These are phyloP conservation scores for Thysanoteuthis rhombus DNA, from an alignment of 2,888 invertebrate species.

Conservation along the genomic window DNA sequence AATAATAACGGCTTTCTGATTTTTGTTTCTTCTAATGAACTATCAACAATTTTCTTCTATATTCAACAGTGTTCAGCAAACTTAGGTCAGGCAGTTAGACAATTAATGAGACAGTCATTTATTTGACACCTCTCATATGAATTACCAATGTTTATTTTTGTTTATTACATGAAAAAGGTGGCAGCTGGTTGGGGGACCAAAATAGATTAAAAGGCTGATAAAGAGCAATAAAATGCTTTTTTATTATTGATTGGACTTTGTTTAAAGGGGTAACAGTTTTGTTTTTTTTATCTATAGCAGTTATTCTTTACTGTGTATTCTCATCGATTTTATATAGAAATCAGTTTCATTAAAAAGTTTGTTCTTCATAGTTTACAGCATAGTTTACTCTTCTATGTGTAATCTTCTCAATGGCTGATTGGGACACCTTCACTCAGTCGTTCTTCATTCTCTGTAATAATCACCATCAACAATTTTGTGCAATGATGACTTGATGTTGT, in stretches of 20 bases:
- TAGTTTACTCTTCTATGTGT: too few relatives aligned
- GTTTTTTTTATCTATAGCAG: background rate
- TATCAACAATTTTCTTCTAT: background rate
- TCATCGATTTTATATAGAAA: too few relatives aligned
- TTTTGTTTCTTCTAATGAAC: background rate
- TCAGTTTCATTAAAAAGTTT: too few relatives aligned
- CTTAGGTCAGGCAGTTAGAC: background rate
- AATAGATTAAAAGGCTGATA: background rate
- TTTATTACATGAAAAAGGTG: background rate
- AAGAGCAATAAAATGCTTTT: background rate
- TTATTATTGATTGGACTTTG: background rate
- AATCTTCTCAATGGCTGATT: too few relatives aligned
- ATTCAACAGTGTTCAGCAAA: background rate
- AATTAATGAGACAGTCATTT: background rate
- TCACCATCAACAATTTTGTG: too few relatives aligned
- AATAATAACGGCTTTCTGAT: background rate
- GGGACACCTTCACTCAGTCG: too few relatives aligned
- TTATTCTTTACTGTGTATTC: background rate
- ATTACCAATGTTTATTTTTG: background rate
- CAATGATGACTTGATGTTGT: too few relatives aligned
- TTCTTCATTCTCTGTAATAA: too few relatives aligned
- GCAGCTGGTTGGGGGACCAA: background rate
- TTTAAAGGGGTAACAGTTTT: background rate
- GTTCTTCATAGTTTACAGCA: too few relatives aligned
- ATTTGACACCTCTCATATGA: background rate